Conservation (phyloP, 2,888 invertebrate species). For the Sussaba pulchella region DNA sequence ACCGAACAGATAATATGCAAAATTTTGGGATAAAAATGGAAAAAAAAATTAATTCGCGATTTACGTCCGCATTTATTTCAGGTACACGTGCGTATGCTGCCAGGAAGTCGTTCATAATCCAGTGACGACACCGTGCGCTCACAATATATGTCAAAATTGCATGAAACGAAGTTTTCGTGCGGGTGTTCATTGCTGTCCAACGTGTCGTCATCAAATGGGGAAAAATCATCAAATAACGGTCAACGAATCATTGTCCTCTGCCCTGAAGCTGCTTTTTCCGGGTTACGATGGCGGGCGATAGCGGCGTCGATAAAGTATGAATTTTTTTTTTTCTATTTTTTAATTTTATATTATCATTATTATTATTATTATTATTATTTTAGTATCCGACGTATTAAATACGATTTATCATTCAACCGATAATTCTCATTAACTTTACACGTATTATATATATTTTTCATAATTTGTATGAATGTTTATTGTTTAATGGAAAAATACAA, state of each 20-base stretch:
- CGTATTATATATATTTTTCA: background rate
- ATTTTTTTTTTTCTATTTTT: background rate
- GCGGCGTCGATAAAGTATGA: background rate
- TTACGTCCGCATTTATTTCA: no score
- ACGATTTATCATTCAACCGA: no score
- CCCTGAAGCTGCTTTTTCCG: constrained; percentile 87
- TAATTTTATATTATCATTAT: no score
- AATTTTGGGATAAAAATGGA: no score
- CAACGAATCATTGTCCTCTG: constrained; percentile 86
- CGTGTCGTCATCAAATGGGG: constrained; percentile 88
- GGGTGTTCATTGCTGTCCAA: constrained; percentile 88
- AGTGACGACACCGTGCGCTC: constrained; percentile 90
- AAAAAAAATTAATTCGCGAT: no score
- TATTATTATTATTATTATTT: no score
- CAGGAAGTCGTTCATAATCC: constrained; percentile 90
- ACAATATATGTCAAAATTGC: constrained; percentile 91
- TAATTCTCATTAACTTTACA: background rate
- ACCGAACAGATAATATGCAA: no score
- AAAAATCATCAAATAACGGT: constrained; percentile 85
- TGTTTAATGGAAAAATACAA: background rate
- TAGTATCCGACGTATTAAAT: no score
- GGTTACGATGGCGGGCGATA: constrained; percentile 87
- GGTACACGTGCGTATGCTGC: constrained; percentile 92
- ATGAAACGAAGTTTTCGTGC: constrained; percentile 89
- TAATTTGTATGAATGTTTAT: background rate